Conservation (phyloP, 2,888 invertebrate species). For the Lycaena phlaeas region DNA sequence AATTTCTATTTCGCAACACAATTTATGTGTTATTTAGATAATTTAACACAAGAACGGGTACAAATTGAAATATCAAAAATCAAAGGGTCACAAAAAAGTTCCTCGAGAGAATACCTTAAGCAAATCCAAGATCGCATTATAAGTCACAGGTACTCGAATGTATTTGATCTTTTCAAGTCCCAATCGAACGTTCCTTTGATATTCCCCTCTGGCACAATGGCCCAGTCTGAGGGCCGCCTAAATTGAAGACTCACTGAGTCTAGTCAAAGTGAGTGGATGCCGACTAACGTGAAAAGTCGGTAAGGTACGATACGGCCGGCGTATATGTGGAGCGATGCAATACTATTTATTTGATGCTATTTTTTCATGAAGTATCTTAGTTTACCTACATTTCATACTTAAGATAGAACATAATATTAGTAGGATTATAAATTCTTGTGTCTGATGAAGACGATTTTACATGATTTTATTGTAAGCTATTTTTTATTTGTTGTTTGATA, state of each 20-base stretch:
- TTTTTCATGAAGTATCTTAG: too few species aligned
- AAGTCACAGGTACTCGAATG: slow-evolving; percentile 36
- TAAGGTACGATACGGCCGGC: slow-evolving; percentile 9
- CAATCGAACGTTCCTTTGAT: slow-evolving; percentile 58
- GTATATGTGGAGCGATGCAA: neutral
- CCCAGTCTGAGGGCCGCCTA: slow-evolving; percentile 32
- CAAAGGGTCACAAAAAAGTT: slow-evolving; percentile 8
- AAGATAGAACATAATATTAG: too few species aligned
- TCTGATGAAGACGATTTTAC: too few species aligned
- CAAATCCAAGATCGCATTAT: slow-evolving; percentile 26
- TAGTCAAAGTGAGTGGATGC: slow-evolving; percentile 36
- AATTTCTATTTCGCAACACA: too few species aligned
- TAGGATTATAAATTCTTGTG: too few species aligned
- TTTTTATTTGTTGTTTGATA: too few species aligned
- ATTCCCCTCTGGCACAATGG: slow-evolving; percentile 52
- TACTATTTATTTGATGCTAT: too few species aligned
- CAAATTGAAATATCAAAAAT: neutral
- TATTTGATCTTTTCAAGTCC: slow-evolving; percentile 67
- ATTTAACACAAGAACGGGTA: neutral
- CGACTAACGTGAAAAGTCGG: slow-evolving; percentile 20
- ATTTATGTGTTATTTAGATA: neutral
- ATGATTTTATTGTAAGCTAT: too few species aligned
- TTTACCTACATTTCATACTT: too few species aligned
- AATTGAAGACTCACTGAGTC: slow-evolving; percentile 42
- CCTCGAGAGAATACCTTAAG: slow-evolving; percentile 10